Evolutionary conservation across 2,888 invertebrate genomes (phyloP), one percentile per base, ranked within the genome.

Genomic region (Peribatodes rhomboidaria): DNA sequence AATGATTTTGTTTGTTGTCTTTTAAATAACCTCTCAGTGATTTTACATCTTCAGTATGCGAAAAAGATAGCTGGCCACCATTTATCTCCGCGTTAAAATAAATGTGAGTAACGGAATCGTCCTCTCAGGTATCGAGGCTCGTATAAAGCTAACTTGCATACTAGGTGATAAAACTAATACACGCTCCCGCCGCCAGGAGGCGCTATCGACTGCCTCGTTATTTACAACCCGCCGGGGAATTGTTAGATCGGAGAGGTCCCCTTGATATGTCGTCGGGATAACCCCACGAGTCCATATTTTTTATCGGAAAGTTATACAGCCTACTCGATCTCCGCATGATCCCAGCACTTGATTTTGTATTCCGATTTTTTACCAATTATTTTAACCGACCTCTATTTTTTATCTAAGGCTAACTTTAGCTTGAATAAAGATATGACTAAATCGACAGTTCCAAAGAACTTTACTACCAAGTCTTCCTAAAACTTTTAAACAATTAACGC

Each of bases 211-310:
- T 84, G 82, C 72, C 79, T 65, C 72, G 78, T 82, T 84, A 90
- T 89, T 87, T 90, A 90, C 86, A 75, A 84, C 74, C 71, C 89
- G 83, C 84, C 65, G 68, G 88, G 78, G 89, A 78, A 83, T 84
- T 80, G 73, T 71, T 76, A 78, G 79, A 81, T 81, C 81, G 84
- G 78, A 78, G 78, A 79, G 80, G 79, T 78, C 82, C 81, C 82
- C 81, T 86, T 88, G 88, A 88, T 86, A 85, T 88, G 89, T 89
- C 87, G 84, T 74, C 80, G 80, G 84, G 83, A 75, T 81, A 85
- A 83, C 82, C 89, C 88, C 87, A 74, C 61, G 87, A 82, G 88
- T 81, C 83, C 78, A 88, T 88, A 88, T 86, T 86, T 89, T 85
- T 84, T 71, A 77, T 74, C 74, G 77, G 71, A 78, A 80, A 80